phyloP scores from a whole-genome alignment of 2,797 vertebrate species.

The Muscicapa striata region DNA sequence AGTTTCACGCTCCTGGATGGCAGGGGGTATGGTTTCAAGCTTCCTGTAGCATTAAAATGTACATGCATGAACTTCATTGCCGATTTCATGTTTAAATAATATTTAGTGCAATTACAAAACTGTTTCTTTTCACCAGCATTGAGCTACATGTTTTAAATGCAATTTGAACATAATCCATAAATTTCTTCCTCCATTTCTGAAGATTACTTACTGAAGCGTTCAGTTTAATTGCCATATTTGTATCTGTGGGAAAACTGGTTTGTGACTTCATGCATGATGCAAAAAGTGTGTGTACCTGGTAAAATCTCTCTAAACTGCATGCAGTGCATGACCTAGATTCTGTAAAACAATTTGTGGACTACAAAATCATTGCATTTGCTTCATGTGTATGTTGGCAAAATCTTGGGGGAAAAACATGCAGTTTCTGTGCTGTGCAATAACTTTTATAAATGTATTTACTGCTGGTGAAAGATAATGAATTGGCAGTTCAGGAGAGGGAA shows the following conservation, averaged over 20 bases:
- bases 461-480: conserved; percentile 21
- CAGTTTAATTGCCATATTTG: neutral
- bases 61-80: conserved; percentile 76
- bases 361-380: conserved; percentile 52
- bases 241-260: conserved; percentile 25
- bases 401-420: neutral
- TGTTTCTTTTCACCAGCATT: conserved; percentile 49
- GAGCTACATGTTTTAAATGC: neutral
- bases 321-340: conserved; percentile 73
- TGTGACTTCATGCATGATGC: conserved; percentile 66
- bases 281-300: conserved; percentile 63
- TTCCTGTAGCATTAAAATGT: conserved; percentile 81
- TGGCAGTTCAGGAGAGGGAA: conserved; percentile 20
- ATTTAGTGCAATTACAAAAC: conserved; percentile 51
- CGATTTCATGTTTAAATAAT: conserved; percentile 59
- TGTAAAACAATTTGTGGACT: conserved; percentile 31
- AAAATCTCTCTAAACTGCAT: conserved; percentile 69
- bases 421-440: conserved; percentile 18
- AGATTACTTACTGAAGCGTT: neutral
- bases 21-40: conserved; percentile 94
- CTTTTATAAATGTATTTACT: conserved; percentile 42
- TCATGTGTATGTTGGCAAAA: conserved; percentile 49
- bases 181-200: neutral
- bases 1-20: conserved; percentile 87
- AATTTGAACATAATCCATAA: conserved; percentile 29